Conservation (phyloP, 1,140 invertebrate species). For the Solenopsis invicta region DNA sequence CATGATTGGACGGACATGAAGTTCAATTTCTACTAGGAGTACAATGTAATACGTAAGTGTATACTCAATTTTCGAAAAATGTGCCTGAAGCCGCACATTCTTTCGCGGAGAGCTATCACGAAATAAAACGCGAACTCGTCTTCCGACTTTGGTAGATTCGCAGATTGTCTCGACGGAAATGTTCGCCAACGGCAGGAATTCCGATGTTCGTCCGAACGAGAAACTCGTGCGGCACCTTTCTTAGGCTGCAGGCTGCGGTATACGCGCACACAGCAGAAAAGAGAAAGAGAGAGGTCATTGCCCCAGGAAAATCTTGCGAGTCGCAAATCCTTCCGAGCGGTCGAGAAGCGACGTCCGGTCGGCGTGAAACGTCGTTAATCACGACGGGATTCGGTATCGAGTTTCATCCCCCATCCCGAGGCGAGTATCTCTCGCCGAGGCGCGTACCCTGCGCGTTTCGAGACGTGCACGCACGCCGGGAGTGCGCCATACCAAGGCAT, state of each 20-base stretch:
- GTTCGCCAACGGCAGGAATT: slow-evolving; percentile 71
- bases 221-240: slow-evolving; percentile 72
- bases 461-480: slow-evolving; percentile 32
- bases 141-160: slow-evolving; percentile 73
- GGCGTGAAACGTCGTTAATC: slow-evolving; percentile 85
- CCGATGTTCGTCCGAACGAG: slow-evolving; percentile 69
- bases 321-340: slow-evolving; percentile 82
- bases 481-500: background rate
- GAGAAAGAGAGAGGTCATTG: slow-evolving; percentile 74
- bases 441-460: slow-evolving; percentile 55
- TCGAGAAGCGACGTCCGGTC: slow-evolving; percentile 80
- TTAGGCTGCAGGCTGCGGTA: slow-evolving; percentile 50
- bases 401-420: slow-evolving; percentile 81
- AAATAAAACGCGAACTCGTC: slow-evolving; percentile 68
- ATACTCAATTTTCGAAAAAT: slow-evolving; percentile 17
- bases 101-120: slow-evolving; percentile 35
- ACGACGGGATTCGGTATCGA: slow-evolving; percentile 85
- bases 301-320: slow-evolving; percentile 82
- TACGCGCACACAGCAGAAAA: slow-evolving; percentile 37
- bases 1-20: too few relatives aligned
- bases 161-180: slow-evolving; percentile 74
- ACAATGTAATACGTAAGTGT: background rate
- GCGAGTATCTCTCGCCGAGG: slow-evolving; percentile 32
- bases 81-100: slow-evolving; percentile 5
- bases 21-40: too few relatives aligned